Evolutionary conservation across 1,140 invertebrate species (phyloP), one percentile per base, ranked within the genome.

Genomic region (Solenopsis fugax): DNA sequence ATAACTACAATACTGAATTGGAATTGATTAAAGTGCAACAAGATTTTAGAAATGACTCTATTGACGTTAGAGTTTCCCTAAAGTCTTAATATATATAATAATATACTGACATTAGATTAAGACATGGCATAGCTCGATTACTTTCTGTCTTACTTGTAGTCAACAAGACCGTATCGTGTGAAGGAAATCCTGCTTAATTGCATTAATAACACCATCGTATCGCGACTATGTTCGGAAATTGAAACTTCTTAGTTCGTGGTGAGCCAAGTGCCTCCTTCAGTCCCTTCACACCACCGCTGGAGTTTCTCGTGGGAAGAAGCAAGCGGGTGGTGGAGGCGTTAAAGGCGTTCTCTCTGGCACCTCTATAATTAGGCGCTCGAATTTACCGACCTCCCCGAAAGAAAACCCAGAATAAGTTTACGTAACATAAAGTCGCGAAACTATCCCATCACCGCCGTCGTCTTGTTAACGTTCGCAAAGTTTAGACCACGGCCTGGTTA

Each of bases 201-300:
- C 69, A 84, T 84, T 84, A 84, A 84, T 84, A 84, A 84, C 69
- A 84, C 71, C 67, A 56, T 82, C 67, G 80, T 73, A 54, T 72
- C 80, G 69, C 54, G 80, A 84, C 80, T 84, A 84, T 84, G 76
- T 86, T 86, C 85, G 77, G 85, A 86, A 86, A 86, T 86, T 86
- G 85, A 82, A 86, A 86, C 78, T 86, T 86, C 85, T 80, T 86
- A 86, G 85, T 82, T 85, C 58, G 82, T 65, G 73, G 82, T 60
- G 85, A 71, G 62, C 48, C 78, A 69, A 81, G 77, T 69, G 64
- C 69, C 69, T 86, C 77, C 85, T 69, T 54, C 80, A 62, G 54
- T 41, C 41, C 77, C 77, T 71, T 81, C 48, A 34, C 80, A 75
- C 80, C 54, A 58, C 41, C 41, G 80, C n/a, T 54, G n/a, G 80